These are phyloP conservation scores for Tribolium freemani DNA, from an alignment of 2,888 invertebrate genomes.

Conservation along the genomic window DNA sequence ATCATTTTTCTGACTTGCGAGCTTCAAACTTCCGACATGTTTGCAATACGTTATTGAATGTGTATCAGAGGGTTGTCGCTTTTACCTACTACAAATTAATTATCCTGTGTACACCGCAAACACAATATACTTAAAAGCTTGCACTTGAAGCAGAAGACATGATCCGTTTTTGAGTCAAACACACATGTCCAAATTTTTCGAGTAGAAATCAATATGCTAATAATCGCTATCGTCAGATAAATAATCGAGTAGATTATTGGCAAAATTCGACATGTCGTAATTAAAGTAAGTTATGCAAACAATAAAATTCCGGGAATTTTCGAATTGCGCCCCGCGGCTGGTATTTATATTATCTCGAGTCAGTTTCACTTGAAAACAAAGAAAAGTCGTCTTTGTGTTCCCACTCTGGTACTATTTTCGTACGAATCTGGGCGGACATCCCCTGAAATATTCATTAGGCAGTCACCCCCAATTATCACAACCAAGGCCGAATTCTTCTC, in stretches of 20 bases:
- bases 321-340: background rate
- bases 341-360: background rate
- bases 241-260: slow-evolving; percentile 1
- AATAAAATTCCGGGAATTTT: slow-evolving; percentile 2
- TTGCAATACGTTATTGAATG: slow-evolving; percentile 2
- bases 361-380: too few relatives aligned
- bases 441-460: slow-evolving; percentile 26
- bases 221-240: slow-evolving; percentile 10
- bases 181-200: background rate
- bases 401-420: background rate
- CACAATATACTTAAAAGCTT: slow-evolving; percentile 36
- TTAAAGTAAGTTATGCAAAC: slow-evolving; percentile 9
- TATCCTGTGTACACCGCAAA: slow-evolving; percentile 29
- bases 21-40: background rate
- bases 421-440: slow-evolving; percentile 2
- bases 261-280: background rate
- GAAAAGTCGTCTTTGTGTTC: background rate
- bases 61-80: slow-evolving; percentile 5
- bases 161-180: background rate
- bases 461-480: slow-evolving; percentile 20
- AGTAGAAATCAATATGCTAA: background rate
- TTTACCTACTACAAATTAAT: slow-evolving; percentile 28
- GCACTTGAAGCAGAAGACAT: background rate
- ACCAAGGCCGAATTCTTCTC: slow-evolving; percentile 9
- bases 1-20: background rate